A percentile compares a stretch with the other conserved stretches of the same genome.
phyloP scores from a whole-genome alignment of 2,113 vertebrate genomes.

The Cygnus atratus region DNA sequence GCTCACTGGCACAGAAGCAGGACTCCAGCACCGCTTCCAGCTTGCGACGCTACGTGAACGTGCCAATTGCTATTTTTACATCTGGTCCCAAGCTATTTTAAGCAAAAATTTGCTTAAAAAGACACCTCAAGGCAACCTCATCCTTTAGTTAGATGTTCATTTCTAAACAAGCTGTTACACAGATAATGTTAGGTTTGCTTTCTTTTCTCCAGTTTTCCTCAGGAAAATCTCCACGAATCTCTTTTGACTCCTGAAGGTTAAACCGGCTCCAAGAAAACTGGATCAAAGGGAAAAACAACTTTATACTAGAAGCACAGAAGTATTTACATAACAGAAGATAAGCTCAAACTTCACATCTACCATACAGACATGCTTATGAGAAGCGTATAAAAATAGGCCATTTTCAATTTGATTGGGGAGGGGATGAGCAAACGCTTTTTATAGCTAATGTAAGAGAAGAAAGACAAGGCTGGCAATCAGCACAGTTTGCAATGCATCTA shows the following conservation, averaged over 20 bases:
- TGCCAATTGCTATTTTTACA: not conserved
- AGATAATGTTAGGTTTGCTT: not conserved
- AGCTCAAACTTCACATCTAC: not conserved
- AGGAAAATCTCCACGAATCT: not conserved
- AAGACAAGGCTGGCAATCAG: not conserved
- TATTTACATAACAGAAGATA: conserved; percentile 39
- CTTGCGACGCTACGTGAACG: rapidly evolving
- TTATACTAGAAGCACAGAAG: not conserved
- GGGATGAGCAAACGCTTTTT: not conserved
- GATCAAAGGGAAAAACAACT: conserved; percentile 31
- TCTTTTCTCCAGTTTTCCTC: conserved; percentile 12
- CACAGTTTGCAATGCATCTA: not conserved
- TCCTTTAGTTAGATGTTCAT: not conserved
- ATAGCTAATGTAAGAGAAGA: not conserved
- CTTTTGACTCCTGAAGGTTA: conserved; percentile 2
- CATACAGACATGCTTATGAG: not conserved
- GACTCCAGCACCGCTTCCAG: not conserved
- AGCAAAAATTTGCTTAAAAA: not conserved
- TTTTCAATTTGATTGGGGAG: not conserved
- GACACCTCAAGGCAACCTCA: not conserved
- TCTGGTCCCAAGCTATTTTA: not conserved
- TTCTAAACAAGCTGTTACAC: not conserved
- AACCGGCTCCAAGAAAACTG: not conserved
- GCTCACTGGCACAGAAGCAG: not conserved
- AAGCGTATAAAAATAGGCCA: not conserved